Evolutionary conservation across 2,888 invertebrate species (phyloP), one percentile per base, ranked within the genome.

Genomic region (Lepas anatifera): DNA sequence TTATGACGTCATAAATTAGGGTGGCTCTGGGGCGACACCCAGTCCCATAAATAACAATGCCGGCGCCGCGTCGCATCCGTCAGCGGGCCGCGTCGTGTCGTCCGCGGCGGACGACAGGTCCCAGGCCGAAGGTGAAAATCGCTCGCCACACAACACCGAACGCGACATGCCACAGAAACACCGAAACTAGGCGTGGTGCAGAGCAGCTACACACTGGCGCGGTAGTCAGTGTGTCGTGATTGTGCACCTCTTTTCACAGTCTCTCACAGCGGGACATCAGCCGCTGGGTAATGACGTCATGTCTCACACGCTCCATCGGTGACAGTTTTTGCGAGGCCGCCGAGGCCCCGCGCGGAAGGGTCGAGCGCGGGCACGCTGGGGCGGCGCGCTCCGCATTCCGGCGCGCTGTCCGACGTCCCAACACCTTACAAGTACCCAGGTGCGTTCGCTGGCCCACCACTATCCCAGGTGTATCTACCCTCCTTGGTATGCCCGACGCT

Each of bases 1-100:
- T 58, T 58, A 58, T 58, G 58, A 58, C 58, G 58, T 58, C 58
- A 58, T 58, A 58, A 58, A 58, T 58, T 32, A 58, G 58, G 58
- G 58, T 58, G 18, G 32, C 58, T 58, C 58, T 58, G 32, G 35
- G 58, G 58, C 58, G 58, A 58, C 58, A 58, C 58, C 58, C 58
- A 32, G 58, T 35, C 18, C 35, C 58, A 58, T 58, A 58, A 58
- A 58, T 58, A 58, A 58, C 58, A 58, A 58, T 58, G 58, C 32
- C 32, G 35, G 58, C 58, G 35, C 32, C 25, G 58, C 22, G n/a
- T n/a, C n/a, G 58, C 58, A 58, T 58, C 58, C 58, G 58, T 58
- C 58, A 58, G 58, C 32, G 35, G 32, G 58, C n/a, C 58, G 58
- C 25, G 58, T 2, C 58, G 22, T 27, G 1, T 29, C 27, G 52